Evolutionary conservation across 2,888 invertebrate genomes (phyloP), one percentile per base, ranked within the genome.

Genomic region (Spodoptera exigua): DNA sequence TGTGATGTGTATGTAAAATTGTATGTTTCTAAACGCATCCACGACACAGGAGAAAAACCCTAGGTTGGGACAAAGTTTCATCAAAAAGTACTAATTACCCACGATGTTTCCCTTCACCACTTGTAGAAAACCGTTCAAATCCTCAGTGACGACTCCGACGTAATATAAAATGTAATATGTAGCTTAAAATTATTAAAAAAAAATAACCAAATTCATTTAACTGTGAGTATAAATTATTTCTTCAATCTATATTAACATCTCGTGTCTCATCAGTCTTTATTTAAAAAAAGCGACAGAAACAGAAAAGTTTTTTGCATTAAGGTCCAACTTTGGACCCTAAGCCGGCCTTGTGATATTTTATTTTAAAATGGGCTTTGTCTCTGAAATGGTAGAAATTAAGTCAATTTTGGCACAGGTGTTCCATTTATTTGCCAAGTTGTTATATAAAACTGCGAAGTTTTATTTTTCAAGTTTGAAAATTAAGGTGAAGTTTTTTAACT

Each of bases 241-340:
- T 63, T 67, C 54, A 63, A 73, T 70, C 67, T 70, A 70, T 70
- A 68, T 46, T 52, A 74, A 57, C 59, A 47, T 57, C 27, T 13
- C 17, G 58, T 47, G 44, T 34, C 41, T 47, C 46, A 11, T 13
- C 18, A 17, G 35, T 37, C 34, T 56, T 59, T 44, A 57, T 60
- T 70, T 60, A 46, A 54, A 62, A 27, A 27, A 27, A 9, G 52
- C 44, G 27, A 48, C 34, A 12, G 41, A 43, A 59, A 73, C 73
- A 21, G 44, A 58, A 63, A 73, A 73, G 53, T 73, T 73, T 18
- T 43, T 0, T 14, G 45, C 21, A 60, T 56, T 47, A 56, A 47
- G 13, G 14, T 9, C 44, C 51, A 51, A 70, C 36, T 63, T 56
- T 36, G 46, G 37, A 36, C 21, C 60, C 67, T 73, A 59, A 49